Percentiles rank a stretch among this genome's conserved stretches.
These are phyloP conservation scores for Augiades crinisus DNA, from an alignment of 2,888 invertebrate species.

Conservation along the genomic window DNA sequence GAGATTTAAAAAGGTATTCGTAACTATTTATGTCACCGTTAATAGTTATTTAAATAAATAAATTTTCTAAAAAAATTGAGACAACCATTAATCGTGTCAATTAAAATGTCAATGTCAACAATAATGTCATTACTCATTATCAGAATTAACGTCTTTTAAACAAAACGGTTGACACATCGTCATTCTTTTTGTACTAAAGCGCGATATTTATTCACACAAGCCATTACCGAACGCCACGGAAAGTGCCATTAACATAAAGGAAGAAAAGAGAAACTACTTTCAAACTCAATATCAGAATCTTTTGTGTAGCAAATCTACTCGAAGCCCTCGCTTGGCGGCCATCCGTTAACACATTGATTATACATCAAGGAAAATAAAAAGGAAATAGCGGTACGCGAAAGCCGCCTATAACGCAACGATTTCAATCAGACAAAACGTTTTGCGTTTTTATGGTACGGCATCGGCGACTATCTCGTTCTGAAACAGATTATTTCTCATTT, in stretches of 20 bases:
- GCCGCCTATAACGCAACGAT: constrained; percentile 67
- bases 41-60: too few species aligned
- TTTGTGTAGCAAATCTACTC: constrained; percentile 78
- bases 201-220: constrained; percentile 66
- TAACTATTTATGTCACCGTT: too few species aligned
- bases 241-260: constrained; percentile 77
- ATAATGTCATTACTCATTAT: too few species aligned
- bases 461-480: constrained; percentile 79
- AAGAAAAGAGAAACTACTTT: constrained; percentile 76
- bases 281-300: constrained; percentile 79
- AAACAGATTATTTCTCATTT: constrained; percentile 83
- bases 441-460: constrained; percentile 78
- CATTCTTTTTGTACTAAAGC: too few species aligned
- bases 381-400: constrained; percentile 72
- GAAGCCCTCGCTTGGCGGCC: constrained; percentile 65
- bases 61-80: too few species aligned
- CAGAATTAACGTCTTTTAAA: too few species aligned
- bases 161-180: too few species aligned
- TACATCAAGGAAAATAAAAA: constrained; percentile 80
- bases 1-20: not conserved
- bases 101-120: too few species aligned
- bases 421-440: constrained; percentile 81
- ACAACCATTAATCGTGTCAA: too few species aligned
- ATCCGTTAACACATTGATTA: constrained; percentile 81
- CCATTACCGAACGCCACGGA: constrained; percentile 68